A percentile compares a stretch with the other conserved stretches of the same genome.
Evolutionary conservation across 2,113 vertebrate species (phyloP).

Genomic region (Pyrgilauda ruficollis): DNA sequence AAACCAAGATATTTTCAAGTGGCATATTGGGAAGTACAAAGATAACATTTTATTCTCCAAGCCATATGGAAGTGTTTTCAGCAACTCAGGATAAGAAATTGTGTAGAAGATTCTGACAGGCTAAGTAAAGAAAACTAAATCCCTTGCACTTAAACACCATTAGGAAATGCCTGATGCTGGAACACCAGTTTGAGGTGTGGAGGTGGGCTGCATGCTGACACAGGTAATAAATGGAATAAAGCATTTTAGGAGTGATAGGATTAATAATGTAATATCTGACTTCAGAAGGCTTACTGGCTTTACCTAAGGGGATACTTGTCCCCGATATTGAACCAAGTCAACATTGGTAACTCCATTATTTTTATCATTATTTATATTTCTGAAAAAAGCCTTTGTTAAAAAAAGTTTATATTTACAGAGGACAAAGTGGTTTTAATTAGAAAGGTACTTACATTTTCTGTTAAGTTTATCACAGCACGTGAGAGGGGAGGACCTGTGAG

Average conservation of each 20-base stretch:
- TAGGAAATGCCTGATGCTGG: background rate
- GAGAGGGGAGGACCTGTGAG: background rate
- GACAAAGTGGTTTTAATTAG: background rate
- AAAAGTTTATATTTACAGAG: background rate
- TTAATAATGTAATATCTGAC: slow-evolving; percentile 54
- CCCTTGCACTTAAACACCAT: slow-evolving; percentile 22
- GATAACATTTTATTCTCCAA: slow-evolving; percentile 44
- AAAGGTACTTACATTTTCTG: background rate
- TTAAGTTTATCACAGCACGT: background rate
- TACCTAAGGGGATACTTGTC: slow-evolving; percentile 39
- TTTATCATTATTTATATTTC: slow-evolving; percentile 34
- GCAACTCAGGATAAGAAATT: background rate
- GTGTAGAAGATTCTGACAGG: background rate
- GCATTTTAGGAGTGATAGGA: slow-evolving; percentile 19
- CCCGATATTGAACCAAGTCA: slow-evolving; percentile 33
- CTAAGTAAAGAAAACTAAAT: slow-evolving; percentile 51
- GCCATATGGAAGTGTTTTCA: slow-evolving; percentile 51
- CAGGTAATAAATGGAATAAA: slow-evolving; percentile 41
- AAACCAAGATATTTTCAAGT: slow-evolving; percentile 18
- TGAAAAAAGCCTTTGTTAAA: slow-evolving; percentile 29
- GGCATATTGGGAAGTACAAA: slow-evolving; percentile 36
- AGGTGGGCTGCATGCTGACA: slow-evolving; percentile 29
- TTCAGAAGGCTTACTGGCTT: background rate
- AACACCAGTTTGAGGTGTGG: background rate
- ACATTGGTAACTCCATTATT: background rate